phyloP scores from a whole-genome alignment of 2,113 vertebrate species.

The Ailurus styani region DNA sequence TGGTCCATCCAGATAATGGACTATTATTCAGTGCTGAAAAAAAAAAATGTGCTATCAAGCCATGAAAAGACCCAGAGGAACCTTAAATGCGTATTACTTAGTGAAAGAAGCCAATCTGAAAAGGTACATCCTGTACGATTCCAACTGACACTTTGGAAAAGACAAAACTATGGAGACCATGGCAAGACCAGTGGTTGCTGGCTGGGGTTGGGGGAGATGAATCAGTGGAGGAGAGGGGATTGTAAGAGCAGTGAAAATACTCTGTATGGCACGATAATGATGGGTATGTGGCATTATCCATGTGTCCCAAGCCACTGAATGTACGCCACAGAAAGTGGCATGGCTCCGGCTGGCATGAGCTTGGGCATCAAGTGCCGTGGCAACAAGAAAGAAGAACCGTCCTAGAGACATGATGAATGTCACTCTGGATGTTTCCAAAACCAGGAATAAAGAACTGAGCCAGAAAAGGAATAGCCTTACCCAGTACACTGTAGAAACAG shows the following conservation, averaged over 20 bases:
- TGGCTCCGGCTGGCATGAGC: neutral
- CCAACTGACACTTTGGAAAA: neutral
- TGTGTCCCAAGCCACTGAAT: neutral
- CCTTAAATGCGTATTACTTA: neutral
- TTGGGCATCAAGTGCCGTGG: neutral
- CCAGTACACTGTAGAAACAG: neutral
- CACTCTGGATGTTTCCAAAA: neutral
- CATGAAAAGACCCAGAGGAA: neutral
- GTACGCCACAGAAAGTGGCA: neutral
- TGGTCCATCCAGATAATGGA: neutral
- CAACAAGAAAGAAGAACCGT: neutral
- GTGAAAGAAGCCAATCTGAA: neutral
- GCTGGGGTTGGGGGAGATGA: neutral
- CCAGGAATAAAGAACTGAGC: neutral
- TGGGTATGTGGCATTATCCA: neutral
- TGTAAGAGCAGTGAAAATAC: neutral
- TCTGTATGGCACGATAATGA: neutral
- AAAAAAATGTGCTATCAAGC: neutral
- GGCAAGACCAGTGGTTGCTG: neutral
- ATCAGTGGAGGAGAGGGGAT: neutral
- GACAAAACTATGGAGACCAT: neutral
- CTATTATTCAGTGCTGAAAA: neutral
- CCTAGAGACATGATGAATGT: neutral
- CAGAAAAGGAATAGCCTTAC: neutral
- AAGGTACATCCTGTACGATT: neutral